Conservation (phyloP, 2,888 invertebrate genomes). For the Sphaerophoria taeniata region DNA sequence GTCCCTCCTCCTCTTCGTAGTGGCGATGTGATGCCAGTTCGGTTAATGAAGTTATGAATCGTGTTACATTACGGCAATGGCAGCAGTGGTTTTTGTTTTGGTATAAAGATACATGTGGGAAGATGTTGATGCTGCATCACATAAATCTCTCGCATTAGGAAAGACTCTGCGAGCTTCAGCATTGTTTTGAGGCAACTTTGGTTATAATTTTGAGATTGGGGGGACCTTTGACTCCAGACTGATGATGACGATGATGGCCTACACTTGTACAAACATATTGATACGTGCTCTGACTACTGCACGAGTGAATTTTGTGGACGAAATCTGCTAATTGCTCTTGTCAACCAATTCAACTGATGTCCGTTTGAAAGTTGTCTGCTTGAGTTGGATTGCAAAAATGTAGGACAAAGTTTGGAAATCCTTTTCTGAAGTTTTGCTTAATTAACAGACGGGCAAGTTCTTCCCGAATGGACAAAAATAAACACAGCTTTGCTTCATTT, state of each 20-base stretch:
- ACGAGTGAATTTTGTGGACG: slow-evolving; percentile 12
- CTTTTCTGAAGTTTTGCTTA: too few relatives aligned
- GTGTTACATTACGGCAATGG: slow-evolving; percentile 39
- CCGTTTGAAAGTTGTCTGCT: background rate
- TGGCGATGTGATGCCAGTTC: background rate
- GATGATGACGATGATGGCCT: slow-evolving; percentile 11
- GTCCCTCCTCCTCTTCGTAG: background rate
- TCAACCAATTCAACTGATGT: slow-evolving; percentile 22
- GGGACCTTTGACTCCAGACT: slow-evolving; percentile 56
- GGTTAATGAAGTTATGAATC: slow-evolving; percentile 73
- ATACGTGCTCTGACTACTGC: slow-evolving; percentile 46
- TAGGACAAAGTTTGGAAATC: too few relatives aligned
- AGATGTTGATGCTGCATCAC: slow-evolving; percentile 60
- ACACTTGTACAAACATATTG: slow-evolving; percentile 37
- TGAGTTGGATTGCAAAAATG: too few relatives aligned
- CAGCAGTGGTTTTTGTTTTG: background rate
- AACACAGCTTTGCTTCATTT: too few relatives aligned
- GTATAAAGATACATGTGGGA: slow-evolving; percentile 62
- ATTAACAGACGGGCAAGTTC: too few relatives aligned
- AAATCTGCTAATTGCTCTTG: slow-evolving; percentile 61
- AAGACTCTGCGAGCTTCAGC: slow-evolving; percentile 28
- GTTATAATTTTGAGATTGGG: slow-evolving; percentile 43
- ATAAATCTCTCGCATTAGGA: slow-evolving; percentile 69
- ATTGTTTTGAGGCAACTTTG: slow-evolving; percentile 42
- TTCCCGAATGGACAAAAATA: too few relatives aligned